A percentile compares a stretch with the other conserved stretches of the same genome.
Conservation (phyloP, 2,888 invertebrate genomes). For the Orthosia cruda region DNA sequence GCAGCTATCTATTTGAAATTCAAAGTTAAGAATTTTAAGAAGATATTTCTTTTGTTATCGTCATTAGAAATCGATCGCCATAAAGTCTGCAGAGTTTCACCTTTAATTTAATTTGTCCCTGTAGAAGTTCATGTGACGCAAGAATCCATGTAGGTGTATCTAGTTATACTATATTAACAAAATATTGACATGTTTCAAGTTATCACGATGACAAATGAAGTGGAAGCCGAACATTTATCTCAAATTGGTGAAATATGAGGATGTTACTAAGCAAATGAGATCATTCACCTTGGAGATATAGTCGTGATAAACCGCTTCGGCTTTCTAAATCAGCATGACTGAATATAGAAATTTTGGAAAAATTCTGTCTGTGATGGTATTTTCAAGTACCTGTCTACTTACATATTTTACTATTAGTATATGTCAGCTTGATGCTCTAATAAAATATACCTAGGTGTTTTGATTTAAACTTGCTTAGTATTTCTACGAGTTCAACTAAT, state of each 20-base stretch:
- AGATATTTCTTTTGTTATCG: no score
- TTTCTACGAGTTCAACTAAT: conserved; percentile 4
- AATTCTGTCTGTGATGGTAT: no score
- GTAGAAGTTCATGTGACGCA: not conserved
- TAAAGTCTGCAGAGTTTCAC: no score
- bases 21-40: no score
- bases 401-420: no score
- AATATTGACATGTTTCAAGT: conserved; percentile 39
- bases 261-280: conserved; percentile 50
- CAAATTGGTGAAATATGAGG: conserved; percentile 30
- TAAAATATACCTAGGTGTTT: no score
- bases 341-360: not conserved
- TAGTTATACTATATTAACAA: conserved; percentile 1
- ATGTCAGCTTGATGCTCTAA: no score
- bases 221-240: conserved; percentile 30
- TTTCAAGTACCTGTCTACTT: no score
- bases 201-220: conserved; percentile 58
- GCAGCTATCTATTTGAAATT: no score
- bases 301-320: conserved; percentile 53
- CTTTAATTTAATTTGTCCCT: no score
- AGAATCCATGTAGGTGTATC: not conserved
- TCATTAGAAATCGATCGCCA: no score
- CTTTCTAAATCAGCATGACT: conserved; percentile 48
- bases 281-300: conserved; percentile 51
- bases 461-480: no score